Percentiles rank a stretch among this genome's conserved stretches.
Evolutionary conservation across 2,113 vertebrate species (phyloP).

Genomic region (Galemys pyrenaicus): DNA sequence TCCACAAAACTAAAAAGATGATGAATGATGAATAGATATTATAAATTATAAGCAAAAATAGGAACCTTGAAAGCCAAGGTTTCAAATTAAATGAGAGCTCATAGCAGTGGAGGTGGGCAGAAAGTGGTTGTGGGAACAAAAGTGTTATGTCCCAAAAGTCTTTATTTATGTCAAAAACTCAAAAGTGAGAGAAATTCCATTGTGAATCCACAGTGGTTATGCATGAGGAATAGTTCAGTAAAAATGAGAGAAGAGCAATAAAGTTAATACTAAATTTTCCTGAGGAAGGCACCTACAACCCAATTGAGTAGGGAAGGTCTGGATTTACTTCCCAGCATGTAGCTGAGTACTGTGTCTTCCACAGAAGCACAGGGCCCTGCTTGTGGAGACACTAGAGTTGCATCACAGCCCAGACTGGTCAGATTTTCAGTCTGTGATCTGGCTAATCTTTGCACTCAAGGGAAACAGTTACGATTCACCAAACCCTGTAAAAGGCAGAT

Average conservation of each 20-base stretch:
- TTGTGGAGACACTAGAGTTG: rapidly evolving
- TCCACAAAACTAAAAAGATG: neutral
- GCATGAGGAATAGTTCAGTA: neutral
- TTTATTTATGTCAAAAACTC: neutral
- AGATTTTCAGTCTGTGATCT: neutral
- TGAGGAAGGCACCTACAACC: neutral
- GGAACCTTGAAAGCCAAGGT: neutral
- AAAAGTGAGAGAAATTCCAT: neutral
- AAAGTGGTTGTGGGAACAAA: neutral
- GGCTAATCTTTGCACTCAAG: neutral
- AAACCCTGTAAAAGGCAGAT: neutral
- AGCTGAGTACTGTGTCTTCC: neutral
- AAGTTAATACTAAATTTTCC: neutral
- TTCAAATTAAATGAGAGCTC: neutral
- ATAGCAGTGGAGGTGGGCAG: neutral
- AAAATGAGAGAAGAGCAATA: neutral
- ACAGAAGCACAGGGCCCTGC: too few relatives aligned
- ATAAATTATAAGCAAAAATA: neutral
- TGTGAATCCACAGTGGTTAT: neutral
- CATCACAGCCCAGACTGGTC: neutral
- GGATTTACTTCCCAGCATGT: neutral
- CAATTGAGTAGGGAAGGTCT: neutral
- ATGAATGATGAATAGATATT: neutral
- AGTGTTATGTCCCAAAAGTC: neutral
- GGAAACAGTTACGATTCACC: neutral